phyloP scores from a whole-genome alignment of 2,797 vertebrate genomes.

The Eurystomus glaucurus region DNA sequence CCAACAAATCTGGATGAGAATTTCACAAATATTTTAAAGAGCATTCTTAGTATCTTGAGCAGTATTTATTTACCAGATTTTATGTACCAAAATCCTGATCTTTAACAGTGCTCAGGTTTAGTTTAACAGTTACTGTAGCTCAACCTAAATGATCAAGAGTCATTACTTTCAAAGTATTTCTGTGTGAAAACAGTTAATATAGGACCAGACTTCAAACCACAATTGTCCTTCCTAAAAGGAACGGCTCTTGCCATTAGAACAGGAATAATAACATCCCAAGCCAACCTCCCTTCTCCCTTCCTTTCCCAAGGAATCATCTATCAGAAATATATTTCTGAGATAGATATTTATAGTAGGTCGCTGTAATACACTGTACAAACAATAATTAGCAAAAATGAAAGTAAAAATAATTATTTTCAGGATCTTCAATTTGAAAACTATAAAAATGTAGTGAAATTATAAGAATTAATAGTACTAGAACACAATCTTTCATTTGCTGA shows the following conservation, averaged over 20 bases:
- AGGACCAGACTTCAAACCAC: neutral
- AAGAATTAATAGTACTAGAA: too few species aligned
- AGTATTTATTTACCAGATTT: neutral
- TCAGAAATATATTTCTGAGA: neutral
- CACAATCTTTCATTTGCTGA: too few species aligned
- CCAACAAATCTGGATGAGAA: neutral
- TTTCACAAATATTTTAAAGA: neutral
- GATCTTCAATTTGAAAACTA: too few species aligned
- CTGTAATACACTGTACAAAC: too few species aligned
- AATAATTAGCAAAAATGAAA: too few species aligned
- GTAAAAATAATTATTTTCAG: too few species aligned
- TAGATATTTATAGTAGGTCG: too few species aligned
- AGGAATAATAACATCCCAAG: neutral
- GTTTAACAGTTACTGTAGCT: neutral
- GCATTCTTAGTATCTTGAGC: neutral
- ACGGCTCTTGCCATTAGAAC: neutral
- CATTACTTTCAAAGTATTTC: neutral
- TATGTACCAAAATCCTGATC: neutral
- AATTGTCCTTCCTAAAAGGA: neutral
- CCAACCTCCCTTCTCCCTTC: neutral
- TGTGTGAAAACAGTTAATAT: neutral
- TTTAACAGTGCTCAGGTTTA: neutral
- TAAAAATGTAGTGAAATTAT: too few species aligned
- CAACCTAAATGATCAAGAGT: neutral
- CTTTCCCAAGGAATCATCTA: neutral